Evolutionary conservation across 2,797 vertebrate species (phyloP).

Genomic region (Microctenopoma stevenorrisi): DNA sequence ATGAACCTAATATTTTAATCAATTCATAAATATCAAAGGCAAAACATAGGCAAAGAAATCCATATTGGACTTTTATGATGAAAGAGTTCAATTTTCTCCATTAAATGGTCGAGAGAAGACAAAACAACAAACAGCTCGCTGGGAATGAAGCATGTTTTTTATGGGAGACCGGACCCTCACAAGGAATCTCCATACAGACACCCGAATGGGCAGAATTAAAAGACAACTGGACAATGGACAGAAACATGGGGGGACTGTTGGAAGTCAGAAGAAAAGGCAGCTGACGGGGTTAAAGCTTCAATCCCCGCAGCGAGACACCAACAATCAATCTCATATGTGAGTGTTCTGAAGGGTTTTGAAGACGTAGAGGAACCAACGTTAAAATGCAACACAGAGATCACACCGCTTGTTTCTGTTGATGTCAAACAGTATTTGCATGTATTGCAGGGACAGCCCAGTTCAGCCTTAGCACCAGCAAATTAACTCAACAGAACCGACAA

Average conservation of each 20-base stretch:
- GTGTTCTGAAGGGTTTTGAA: neutral
- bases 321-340: constrained; percentile 16
- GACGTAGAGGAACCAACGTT: neutral
- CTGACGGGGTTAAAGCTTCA: constrained; percentile 31
- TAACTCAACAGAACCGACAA: too few relatives aligned
- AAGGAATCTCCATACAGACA: constrained; percentile 31
- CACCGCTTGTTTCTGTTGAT: neutral
- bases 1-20: neutral
- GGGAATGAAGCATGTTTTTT: constrained; percentile 20
- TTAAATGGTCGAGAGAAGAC: neutral
- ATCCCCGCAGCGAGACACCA: constrained; percentile 12
- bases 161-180: constrained; percentile 37
- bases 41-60: neutral
- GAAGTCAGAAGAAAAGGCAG: constrained; percentile 26
- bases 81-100: neutral
- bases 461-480: too few relatives aligned
- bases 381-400: neutral
- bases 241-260: constrained; percentile 9
- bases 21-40: neutral
- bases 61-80: neutral
- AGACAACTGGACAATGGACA: constrained; percentile 5
- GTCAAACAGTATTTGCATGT: neutral
- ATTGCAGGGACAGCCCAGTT: neutral
- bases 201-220: constrained; percentile 9
- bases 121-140: constrained; percentile 24